Evolutionary conservation across 2,113 vertebrate species (phyloP).

Genomic region (Anthoscopus minutus): DNA sequence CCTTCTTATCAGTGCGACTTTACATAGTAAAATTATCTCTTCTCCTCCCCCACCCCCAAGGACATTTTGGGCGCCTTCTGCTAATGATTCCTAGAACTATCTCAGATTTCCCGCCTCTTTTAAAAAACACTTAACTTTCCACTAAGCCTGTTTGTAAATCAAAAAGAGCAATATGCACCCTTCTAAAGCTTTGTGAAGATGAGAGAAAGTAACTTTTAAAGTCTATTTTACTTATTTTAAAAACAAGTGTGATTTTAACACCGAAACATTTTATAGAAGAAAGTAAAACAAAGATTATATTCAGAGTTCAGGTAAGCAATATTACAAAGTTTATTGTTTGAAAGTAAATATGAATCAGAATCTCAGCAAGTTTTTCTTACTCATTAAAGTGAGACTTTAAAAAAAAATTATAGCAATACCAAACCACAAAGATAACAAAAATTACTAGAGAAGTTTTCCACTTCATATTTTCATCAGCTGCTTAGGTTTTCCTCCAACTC

Average conservation of each 20-base stretch:
- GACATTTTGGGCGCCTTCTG: neutral
- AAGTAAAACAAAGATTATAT: neutral
- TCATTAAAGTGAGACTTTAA: neutral
- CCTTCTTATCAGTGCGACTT: neutral
- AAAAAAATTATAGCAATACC: neutral
- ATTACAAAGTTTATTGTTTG: neutral
- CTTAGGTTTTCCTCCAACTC: neutral
- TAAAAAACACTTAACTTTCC: neutral
- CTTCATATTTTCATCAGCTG: neutral
- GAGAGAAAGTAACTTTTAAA: neutral
- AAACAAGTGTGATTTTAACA: neutral
- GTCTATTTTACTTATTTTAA: neutral
- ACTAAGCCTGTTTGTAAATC: neutral
- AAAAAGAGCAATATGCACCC: neutral
- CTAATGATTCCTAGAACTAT: neutral
- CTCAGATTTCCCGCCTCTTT: neutral
- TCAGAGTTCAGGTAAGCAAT: neutral
- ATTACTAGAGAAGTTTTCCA: neutral
- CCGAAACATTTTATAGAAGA: neutral
- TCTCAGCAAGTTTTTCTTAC: neutral
- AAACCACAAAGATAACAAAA: neutral
- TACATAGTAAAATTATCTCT: neutral
- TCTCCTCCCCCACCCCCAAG: accelerated
- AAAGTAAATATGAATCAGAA: neutral
- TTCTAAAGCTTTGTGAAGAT: neutral